A percentile compares a stretch with the other conserved stretches of the same genome.
Evolutionary conservation across 1,140 invertebrate species (phyloP).

Genomic region (Neotoxoptera formosana): DNA sequence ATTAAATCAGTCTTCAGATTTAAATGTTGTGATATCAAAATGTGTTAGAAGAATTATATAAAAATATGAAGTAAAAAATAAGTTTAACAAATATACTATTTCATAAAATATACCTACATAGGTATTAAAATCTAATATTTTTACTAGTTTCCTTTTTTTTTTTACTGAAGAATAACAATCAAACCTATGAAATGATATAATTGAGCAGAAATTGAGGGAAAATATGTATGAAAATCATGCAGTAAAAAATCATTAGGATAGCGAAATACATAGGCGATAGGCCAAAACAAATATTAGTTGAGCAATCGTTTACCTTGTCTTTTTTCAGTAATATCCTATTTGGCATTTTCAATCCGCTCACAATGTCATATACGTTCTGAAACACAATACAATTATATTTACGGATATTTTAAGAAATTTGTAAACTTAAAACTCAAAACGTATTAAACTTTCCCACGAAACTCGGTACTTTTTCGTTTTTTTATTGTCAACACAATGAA

Average conservation of each 20-base stretch:
- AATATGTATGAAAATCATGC: neutral
- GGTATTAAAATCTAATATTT: neutral
- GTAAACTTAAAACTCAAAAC: neutral
- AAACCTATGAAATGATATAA: neutral
- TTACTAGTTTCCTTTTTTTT: neutral
- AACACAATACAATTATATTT: slow-evolving; percentile 18
- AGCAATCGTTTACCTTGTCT: slow-evolving; percentile 54
- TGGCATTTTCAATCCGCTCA: slow-evolving; percentile 28
- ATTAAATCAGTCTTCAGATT: neutral
- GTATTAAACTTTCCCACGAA: slow-evolving; percentile 41
- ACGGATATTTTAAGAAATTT: neutral
- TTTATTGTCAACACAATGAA: slow-evolving; percentile 55
- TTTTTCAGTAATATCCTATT: slow-evolving; percentile 54
- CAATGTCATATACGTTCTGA: slow-evolving; percentile 5
- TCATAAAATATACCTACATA: neutral
- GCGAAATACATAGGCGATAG: neutral
- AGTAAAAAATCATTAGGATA: neutral
- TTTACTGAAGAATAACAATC: neutral
- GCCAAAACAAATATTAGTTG: slow-evolving; percentile 30
- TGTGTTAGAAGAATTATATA: neutral
- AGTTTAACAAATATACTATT: neutral
- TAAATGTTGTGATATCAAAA: neutral
- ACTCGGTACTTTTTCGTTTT: slow-evolving; percentile 52
- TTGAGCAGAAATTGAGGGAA: neutral
- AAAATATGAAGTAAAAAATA: neutral